A percentile compares a stretch with the other conserved stretches of the same genome.
These are phyloP conservation scores for Cheilosia vernalis DNA, from an alignment of 2,888 invertebrate species.

Conservation along the genomic window DNA sequence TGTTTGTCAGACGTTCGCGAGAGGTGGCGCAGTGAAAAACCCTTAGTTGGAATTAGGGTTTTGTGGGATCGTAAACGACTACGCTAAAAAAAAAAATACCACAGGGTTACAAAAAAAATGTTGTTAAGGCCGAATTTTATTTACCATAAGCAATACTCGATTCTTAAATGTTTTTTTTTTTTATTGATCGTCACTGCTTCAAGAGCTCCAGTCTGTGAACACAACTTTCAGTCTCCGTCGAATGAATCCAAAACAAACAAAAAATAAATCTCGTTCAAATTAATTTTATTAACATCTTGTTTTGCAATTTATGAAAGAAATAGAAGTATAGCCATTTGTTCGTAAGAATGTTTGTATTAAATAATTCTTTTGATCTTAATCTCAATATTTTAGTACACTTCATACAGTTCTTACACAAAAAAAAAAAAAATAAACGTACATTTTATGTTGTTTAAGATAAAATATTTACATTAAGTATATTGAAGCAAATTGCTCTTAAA, in stretches of 20 bases:
- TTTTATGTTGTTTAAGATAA: conserved; percentile 62
- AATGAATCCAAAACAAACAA: neutral
- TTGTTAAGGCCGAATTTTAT: no score
- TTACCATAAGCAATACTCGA: no score
- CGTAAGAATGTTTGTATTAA: conserved; percentile 61
- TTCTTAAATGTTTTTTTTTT: no score
- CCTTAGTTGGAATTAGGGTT: no score
- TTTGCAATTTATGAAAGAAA: conserved; percentile 55
- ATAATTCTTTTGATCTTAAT: conserved; percentile 48
- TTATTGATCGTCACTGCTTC: no score
- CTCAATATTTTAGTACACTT: conserved; percentile 61
- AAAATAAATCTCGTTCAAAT: conserved; percentile 2
- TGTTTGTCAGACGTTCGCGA: no score
- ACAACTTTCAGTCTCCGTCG: neutral
- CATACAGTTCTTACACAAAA: conserved; percentile 50
- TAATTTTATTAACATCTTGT: conserved; percentile 60
- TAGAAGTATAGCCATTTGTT: conserved; percentile 61
- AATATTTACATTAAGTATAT: conserved; percentile 75
- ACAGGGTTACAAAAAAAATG: no score
- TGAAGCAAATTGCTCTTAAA: conserved; percentile 61
- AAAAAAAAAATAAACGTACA: conserved; percentile 29
- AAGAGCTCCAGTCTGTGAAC: no score
- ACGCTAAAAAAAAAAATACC: no score
- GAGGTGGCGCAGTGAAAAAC: no score
- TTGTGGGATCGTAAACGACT: no score